Base-by-base conservation (phyloP, 23 tunicate genomes). In the Ascidia mentula region DNA sequence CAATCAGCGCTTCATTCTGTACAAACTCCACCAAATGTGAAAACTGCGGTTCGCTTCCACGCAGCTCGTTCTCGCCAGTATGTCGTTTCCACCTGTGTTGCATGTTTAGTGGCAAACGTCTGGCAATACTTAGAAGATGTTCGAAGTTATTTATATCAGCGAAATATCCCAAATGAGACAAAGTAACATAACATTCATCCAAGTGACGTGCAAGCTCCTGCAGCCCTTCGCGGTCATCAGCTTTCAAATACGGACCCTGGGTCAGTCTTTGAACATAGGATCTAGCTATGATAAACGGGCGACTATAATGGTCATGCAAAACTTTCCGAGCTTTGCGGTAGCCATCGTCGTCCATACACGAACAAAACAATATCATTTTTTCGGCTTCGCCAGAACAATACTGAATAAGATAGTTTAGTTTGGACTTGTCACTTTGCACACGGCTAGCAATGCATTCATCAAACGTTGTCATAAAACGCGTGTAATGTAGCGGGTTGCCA, bases 241-340 rank as follows among this genome's bases (percentile, higher is more conserved):
- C 65, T 53, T 42, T 15, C 53, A 42, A 42, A 42, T 42, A 42
- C 53, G 53, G 53, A 42, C 53, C 53, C 53, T 42, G 53, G 53
- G 53, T 42, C 53, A 42, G 53, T 42, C 53, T 42, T 42, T 42
- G 53, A 42, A 42, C 53, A 42, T 42, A 42, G 53, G 53, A 9
- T 42, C 53, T 15, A 15, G 53, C 53, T 12, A 42, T 42, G 15
- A 42, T 42, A 42, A 42, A 42, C 53, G 53, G 53, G 53, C 53
- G 53, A 42, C 53, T 15, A 42, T 42, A 42, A 42, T 42, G 12
- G 15, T 42, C 53, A 42, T 42, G 53, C 53, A 42, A 15, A 42
- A 42, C 53, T 42, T 42, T 42, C 53, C 65, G 65, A 53, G 65
- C 13, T 9, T 53, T 53, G 65, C 65, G 65, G 65, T 53, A 53